Base-by-base conservation (phyloP, 2,888 invertebrate species). In the Reticulitermes lucifugus region DNA sequence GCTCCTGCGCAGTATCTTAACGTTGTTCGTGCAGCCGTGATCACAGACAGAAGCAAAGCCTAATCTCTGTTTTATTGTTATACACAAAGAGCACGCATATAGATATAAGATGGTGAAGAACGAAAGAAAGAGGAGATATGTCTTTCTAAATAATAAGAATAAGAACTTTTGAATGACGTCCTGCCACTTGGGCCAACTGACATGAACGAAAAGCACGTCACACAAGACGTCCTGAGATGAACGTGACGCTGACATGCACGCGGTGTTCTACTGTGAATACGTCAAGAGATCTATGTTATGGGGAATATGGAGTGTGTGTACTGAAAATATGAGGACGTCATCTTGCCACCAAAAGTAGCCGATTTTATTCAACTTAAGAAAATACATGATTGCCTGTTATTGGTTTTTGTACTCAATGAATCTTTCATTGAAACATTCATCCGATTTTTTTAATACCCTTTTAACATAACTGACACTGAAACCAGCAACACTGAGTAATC, bases 61-160 rank as follows among this genome's bases (percentile, higher is more conserved):
- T 73, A 73, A 73, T 41, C 73, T 73, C 0, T 73, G 41, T 73
- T 73, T 73, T 41, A 73, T 41, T 73, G 73, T 41, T 73, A 41
- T 25, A 25, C 65, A 65, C 25, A 9, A 65, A 65, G 41, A 73
- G 12, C 73, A 73, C 73, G 73, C 35, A 41, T 71, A 71, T 71
- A 35, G 71, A 71, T 25, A 35, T 35, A 71, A 35, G 71, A 71
- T 71, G n/a, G 0, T 71, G 71, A 9, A 6, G 46, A 46, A 25
- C n/a, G 6, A 60, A 60, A 60, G n/a, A 60, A 60, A 65, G n/a
- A 65, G 18, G 14, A 55, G 55, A 41, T 41, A 41, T 73, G 73
- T 73, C 73, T 73, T 73, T 73, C 41, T 41, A 73, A 73, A 41
- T 41, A 73, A 73, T 73, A 73, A 73, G 22, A 73, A 41, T 73